A percentile compares a stretch with the other conserved stretches of the same genome.
phyloP scores from a whole-genome alignment of 2,797 vertebrate genomes.

The Coluber constrictor region DNA sequence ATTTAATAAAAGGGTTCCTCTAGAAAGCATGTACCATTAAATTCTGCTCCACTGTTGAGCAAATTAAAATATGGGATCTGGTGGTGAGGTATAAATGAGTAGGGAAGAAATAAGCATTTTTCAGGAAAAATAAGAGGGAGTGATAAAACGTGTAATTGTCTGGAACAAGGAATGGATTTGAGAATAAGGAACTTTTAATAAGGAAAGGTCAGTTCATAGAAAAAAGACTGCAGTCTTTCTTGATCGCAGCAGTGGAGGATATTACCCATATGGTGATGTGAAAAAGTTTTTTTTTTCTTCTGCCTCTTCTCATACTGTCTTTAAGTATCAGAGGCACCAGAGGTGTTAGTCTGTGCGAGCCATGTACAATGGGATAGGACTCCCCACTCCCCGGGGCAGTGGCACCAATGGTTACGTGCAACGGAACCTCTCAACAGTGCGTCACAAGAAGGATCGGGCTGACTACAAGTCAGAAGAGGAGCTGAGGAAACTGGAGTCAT shows the following conservation, averaged over 20 bases:
- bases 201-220: background rate
- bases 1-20: background rate
- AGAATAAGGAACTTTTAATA: background rate
- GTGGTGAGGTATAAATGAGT: no score
- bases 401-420: conserved; percentile 94
- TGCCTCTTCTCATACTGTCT: background rate
- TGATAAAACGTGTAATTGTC: background rate
- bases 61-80: background rate
- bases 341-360: conserved; percentile 63
- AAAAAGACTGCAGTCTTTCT: no score
- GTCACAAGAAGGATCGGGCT: conserved; percentile 80
- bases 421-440: conserved; percentile 87
- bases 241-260: background rate
- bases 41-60: background rate
- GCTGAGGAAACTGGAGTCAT: conserved; percentile 86
- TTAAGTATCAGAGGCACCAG: conserved; percentile 19
- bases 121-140: background rate
- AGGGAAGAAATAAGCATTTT: no score
- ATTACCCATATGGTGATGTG: background rate
- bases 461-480: conserved; percentile 81
- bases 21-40: no score
- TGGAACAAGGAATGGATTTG: background rate
- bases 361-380: conserved; percentile 95
- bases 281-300: background rate
- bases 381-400: conserved; percentile 89